These are phyloP conservation scores for Pygoscelis antarcticus DNA, from an alignment of 2,113 vertebrate genomes.

Conservation along the genomic window DNA sequence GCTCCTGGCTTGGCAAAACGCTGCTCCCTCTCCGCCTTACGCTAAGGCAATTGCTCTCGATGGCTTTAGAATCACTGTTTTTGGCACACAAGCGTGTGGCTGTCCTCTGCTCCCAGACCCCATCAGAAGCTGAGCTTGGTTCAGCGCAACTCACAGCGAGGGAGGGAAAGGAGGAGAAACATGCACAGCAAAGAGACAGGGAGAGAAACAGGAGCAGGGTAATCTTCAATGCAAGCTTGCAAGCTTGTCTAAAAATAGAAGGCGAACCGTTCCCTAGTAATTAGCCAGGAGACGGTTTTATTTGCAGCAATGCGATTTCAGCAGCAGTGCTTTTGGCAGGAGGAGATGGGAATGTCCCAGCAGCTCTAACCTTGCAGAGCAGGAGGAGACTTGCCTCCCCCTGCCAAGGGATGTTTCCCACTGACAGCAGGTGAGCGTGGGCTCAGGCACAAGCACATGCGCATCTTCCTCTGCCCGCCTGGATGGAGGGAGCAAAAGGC, in stretches of 20 bases:
- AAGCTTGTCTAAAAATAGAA: constrained; percentile 63
- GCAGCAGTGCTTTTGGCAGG: constrained; percentile 35
- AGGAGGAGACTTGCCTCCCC: neutral
- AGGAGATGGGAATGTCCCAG: constrained; percentile 6
- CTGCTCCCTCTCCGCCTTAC: constrained; percentile 33
- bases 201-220: neutral
- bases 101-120: neutral
- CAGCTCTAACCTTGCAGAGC: constrained; percentile 3
- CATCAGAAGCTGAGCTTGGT: neutral
- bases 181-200: neutral
- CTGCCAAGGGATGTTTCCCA: neutral
- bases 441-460: neutral
- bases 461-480: neutral
- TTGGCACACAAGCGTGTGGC: neutral
- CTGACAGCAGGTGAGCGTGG: rapidly evolving
- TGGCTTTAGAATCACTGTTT: constrained; percentile 57
- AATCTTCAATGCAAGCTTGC: constrained; percentile 40
- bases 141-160: neutral
- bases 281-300: constrained; percentile 41
- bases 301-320: constrained; percentile 27
- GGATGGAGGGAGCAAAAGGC: neutral
- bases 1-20: neutral
- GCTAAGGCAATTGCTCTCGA: constrained; percentile 46
- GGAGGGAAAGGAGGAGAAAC: neutral
- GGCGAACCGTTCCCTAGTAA: neutral